Evolutionary conservation across 2,113 vertebrate genomes (phyloP).

Genomic region (Pterocles gutturalis): DNA sequence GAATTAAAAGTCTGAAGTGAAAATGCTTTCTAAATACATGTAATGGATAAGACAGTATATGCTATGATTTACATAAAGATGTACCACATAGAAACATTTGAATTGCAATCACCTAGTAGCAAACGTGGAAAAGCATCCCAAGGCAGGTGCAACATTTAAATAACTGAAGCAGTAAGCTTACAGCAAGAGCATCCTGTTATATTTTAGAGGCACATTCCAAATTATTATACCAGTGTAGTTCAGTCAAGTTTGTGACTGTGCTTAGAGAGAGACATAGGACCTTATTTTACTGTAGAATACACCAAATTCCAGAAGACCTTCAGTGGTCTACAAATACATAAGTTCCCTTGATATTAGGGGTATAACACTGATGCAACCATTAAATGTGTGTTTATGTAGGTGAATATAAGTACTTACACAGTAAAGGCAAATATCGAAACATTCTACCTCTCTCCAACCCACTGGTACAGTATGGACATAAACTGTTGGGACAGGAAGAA

Average conservation of each 20-base stretch:
- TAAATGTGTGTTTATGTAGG: background rate
- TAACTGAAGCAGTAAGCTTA: background rate
- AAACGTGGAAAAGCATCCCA: background rate
- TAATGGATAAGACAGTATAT: background rate
- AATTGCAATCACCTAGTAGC: background rate
- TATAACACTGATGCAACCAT: background rate
- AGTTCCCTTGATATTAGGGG: background rate
- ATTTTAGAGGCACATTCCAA: background rate
- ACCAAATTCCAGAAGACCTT: background rate
- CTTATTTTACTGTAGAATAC: background rate
- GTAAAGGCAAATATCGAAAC: background rate
- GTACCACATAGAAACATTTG: slow-evolving; percentile 4
- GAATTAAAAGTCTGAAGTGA: background rate
- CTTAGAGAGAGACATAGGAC: background rate
- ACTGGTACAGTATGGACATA: fast-evolving
- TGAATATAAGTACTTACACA: background rate
- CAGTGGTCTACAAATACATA: fast-evolving
- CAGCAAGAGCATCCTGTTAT: background rate
- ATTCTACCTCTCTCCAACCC: background rate
- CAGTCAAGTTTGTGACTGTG: background rate
- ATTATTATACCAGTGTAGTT: background rate
- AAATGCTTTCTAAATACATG: background rate
- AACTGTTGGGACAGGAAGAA: background rate
- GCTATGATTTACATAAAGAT: background rate
- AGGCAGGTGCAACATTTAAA: background rate